Conservation (phyloP, 2,113 vertebrate species). For the Arizona elegans region DNA sequence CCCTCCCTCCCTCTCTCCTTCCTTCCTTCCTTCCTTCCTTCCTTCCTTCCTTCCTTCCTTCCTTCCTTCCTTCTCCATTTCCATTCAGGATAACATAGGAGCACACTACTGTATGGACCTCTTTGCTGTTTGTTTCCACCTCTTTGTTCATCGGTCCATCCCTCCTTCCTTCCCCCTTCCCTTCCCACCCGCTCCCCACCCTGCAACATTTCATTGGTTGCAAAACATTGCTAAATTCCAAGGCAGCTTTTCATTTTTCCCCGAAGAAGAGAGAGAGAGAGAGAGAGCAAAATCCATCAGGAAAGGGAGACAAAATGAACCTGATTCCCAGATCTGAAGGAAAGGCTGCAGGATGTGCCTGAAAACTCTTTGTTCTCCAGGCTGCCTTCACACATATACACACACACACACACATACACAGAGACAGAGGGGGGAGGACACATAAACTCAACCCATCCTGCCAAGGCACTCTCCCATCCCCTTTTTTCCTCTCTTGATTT, state of each 20-base stretch:
- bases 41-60: neutral
- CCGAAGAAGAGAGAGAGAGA: neutral
- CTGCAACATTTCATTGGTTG: neutral
- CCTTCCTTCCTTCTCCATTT: neutral
- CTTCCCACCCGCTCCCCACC: neutral
- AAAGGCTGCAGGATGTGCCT: neutral
- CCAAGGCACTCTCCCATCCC: neutral
- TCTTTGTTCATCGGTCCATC: neutral
- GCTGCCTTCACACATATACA: neutral
- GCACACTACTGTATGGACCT: neutral
- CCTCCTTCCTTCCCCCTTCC: too few species aligned
- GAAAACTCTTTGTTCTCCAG: neutral
- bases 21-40: neutral
- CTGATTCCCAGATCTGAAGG: neutral
- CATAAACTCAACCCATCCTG: neutral
- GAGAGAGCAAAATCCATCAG: neutral
- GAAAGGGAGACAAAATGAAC: neutral
- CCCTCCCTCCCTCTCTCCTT: neutral
- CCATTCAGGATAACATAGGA: neutral
- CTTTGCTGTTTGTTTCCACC: neutral
- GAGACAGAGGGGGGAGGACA: too few species aligned
- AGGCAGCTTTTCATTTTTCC: neutral
- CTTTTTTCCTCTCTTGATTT: neutral
- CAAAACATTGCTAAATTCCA: neutral
- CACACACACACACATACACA: too few species aligned